phyloP scores from a whole-genome alignment of 1,140 invertebrate species.

The Metaphire vulgaris region DNA sequence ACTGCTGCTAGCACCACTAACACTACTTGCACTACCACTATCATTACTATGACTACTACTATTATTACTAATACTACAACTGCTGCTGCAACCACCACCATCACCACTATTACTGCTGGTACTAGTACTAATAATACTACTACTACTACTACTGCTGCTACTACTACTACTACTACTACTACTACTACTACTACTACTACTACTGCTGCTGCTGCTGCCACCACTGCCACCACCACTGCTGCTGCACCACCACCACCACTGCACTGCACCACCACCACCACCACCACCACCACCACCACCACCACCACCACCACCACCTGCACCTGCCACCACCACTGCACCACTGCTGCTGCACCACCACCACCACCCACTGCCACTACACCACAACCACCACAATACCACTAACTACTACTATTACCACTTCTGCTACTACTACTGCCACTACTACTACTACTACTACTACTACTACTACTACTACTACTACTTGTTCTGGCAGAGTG shows the following conservation, averaged over 20 bases:
- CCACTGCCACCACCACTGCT: neutral
- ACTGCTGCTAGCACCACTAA: slow-evolving; percentile 7
- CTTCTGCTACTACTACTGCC: neutral
- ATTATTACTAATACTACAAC: neutral
- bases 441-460: neutral
- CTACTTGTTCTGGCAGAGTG: slow-evolving; percentile 12
- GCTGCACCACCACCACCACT: too few relatives aligned
- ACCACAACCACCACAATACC: too few relatives aligned
- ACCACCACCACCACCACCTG: neutral
- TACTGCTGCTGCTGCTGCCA: neutral
- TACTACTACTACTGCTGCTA: neutral
- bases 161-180: neutral
- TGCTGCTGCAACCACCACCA: neutral
- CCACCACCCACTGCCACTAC: neutral
- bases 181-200: neutral
- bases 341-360: neutral
- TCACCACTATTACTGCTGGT: neutral
- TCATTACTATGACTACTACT: slow-evolving; percentile 2
- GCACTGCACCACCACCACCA: neutral
- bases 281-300: neutral
- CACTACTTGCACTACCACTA: slow-evolving; percentile 13
- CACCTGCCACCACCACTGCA: neutral
- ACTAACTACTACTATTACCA: too few relatives aligned
- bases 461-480: neutral
- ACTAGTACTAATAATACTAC: neutral